Percentiles rank a stretch among this genome's conserved stretches.
Evolutionary conservation across 2,888 invertebrate genomes (phyloP).

Genomic region (Gasteruption jaculator): DNA sequence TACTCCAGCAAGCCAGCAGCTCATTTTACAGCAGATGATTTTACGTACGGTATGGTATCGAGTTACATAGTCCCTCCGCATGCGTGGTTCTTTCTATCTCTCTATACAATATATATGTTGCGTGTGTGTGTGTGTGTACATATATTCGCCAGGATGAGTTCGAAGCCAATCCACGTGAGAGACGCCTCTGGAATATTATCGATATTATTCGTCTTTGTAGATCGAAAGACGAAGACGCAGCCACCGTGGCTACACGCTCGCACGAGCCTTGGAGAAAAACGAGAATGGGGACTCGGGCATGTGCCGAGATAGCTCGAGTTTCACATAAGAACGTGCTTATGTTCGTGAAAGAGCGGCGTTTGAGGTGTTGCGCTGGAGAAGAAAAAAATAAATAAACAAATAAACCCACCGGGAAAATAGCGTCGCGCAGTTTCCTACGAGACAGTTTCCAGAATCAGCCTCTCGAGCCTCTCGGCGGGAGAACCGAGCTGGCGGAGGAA

Average conservation of each 20-base stretch:
- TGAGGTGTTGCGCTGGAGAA: too few relatives aligned
- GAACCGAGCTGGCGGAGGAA: constrained; percentile 11
- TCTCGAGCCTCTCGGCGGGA: too few relatives aligned
- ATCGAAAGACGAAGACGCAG: too few relatives aligned
- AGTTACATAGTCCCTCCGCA: constrained; percentile 35
- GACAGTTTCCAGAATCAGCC: too few relatives aligned
- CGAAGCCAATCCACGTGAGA: constrained; percentile 30
- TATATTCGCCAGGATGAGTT: constrained; percentile 16
- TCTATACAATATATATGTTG: constrained; percentile 8
- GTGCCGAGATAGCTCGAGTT: too few relatives aligned
- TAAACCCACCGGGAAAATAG: too few relatives aligned
- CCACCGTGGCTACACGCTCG: constrained; percentile 22
- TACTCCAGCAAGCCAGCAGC: constrained; percentile 48
- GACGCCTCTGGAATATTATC: constrained; percentile 36
- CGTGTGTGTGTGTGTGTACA: constrained; percentile 11
- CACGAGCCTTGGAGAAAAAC: too few relatives aligned
- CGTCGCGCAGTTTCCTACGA: too few relatives aligned
- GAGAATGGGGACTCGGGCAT: too few relatives aligned
- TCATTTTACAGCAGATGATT: constrained; percentile 52
- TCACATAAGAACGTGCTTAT: too few relatives aligned
- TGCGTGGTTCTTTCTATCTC: constrained; percentile 16
- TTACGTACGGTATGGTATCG: constrained; percentile 49
- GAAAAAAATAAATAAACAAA: too few relatives aligned
- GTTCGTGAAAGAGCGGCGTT: too few relatives aligned
- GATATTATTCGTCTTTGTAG: constrained; percentile 38